Percentiles rank a stretch among this genome's conserved stretches.
phyloP scores from a whole-genome alignment of 2,113 vertebrate species.

The Microtus richardsoni region DNA sequence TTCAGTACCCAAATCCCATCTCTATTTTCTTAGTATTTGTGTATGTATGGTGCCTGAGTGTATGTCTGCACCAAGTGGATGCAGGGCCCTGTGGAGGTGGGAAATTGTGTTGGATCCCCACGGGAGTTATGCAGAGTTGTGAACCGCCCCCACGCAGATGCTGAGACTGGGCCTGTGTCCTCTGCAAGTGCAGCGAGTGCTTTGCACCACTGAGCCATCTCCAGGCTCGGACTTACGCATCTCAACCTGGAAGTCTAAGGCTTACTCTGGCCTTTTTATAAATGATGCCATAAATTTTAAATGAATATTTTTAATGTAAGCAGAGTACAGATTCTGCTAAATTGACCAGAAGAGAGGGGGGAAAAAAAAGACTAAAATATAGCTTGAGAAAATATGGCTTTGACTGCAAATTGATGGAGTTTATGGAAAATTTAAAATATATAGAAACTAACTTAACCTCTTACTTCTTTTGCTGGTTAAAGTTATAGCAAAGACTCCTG shows the following conservation, averaged over 20 bases:
- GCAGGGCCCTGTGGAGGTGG: too few species aligned
- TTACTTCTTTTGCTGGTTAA: slow-evolving; percentile 10
- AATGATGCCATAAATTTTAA: neutral
- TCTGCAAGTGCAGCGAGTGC: neutral
- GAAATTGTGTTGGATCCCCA: neutral
- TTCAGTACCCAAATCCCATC: neutral
- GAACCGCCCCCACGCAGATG: neutral
- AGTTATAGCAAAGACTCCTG: slow-evolving; percentile 3
- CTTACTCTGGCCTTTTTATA: neutral
- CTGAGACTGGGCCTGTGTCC: neutral
- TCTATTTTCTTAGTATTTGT: neutral
- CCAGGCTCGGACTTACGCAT: neutral
- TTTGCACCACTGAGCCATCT: neutral
- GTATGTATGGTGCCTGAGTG: neutral
- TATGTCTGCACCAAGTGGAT: neutral
- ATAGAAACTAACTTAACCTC: neutral
- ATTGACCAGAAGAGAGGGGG: neutral
- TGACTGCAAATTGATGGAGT: slow-evolving; percentile 6
- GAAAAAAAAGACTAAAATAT: neutral
- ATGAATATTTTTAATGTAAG: slow-evolving; percentile 24
- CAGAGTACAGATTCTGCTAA: neutral
- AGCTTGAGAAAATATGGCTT: neutral
- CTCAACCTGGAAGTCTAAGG: neutral
- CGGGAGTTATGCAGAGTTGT: neutral
- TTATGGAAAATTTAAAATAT: slow-evolving; percentile 18